Conservation (phyloP, 2,797 vertebrate species). For the Xenops minutus region DNA sequence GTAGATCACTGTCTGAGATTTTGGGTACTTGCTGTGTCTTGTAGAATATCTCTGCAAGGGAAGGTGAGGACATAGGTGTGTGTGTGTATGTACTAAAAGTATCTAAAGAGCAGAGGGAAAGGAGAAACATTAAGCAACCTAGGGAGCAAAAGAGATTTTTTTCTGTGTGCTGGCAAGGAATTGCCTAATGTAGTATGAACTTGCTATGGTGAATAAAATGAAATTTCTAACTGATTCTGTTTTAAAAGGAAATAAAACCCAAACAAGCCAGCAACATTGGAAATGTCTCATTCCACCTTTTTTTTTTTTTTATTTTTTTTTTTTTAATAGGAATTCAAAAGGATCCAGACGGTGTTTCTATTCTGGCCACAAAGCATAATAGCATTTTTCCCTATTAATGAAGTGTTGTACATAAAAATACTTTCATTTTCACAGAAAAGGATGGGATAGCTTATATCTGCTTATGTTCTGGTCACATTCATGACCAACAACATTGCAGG, state of each 20-base stretch:
- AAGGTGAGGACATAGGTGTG: background rate
- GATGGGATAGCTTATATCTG: background rate
- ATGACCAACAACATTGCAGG: background rate
- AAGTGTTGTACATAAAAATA: background rate
- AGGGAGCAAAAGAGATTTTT: background rate
- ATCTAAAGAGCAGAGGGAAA: background rate
- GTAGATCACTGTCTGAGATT: background rate
- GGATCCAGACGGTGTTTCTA: background rate
- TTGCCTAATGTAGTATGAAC: background rate
- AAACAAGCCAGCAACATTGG: background rate
- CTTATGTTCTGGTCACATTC: background rate
- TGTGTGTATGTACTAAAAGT: background rate
- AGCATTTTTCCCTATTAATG: background rate
- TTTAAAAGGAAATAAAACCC: background rate
- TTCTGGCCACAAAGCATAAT: background rate
- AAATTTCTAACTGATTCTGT: background rate
- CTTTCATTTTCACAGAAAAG: background rate
- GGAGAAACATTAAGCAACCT: background rate
- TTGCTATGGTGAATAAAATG: background rate
- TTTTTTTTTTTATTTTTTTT: too few species aligned
- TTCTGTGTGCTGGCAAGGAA: background rate
- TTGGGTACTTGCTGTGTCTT: background rate
- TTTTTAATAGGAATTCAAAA: background rate
- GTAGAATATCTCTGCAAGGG: background rate
- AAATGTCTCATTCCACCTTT: background rate